These are phyloP conservation scores for Tachina fera DNA, from an alignment of 2,888 invertebrate species.

Conservation along the genomic window DNA sequence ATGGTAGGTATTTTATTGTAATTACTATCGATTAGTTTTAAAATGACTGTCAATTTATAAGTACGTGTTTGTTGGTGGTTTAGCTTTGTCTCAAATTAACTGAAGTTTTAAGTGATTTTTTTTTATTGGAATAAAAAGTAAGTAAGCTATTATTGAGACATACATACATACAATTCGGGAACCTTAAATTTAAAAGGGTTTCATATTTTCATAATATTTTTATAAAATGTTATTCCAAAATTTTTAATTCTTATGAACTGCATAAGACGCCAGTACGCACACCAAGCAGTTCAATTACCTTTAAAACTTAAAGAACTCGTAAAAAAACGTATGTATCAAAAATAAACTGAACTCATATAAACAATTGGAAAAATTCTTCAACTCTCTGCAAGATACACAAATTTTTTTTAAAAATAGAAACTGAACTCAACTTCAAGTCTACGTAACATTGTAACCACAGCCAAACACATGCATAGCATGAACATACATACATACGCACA, in stretches of 20 bases:
- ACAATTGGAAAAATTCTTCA: conserved; percentile 12
- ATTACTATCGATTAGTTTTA: conserved; percentile 75
- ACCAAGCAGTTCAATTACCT: conserved; percentile 64
- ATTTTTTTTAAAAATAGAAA: conserved; percentile 65
- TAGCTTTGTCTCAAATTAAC: background rate
- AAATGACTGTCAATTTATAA: conserved; percentile 64
- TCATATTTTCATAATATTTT: no score
- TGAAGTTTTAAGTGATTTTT: background rate
- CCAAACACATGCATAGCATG: background rate
- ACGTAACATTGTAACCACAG: conserved; percentile 44
- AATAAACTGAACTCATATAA: conserved; percentile 22
- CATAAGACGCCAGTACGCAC: background rate
- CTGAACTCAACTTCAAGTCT: conserved; percentile 68
- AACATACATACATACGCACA: background rate
- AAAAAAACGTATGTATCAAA: conserved; percentile 22
- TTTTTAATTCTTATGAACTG: no score
- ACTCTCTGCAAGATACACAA: conserved; percentile 33
- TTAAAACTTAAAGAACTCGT: conserved; percentile 47
- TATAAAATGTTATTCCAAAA: no score
- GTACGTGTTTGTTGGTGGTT: conserved; percentile 45
- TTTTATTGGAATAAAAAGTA: conserved; percentile 17
- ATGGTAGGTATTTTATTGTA: conserved; percentile 64
- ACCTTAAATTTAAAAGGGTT: no score
- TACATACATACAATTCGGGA: background rate
- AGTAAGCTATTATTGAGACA: background rate